These are phyloP conservation scores for Muscidifurax raptorellus DNA, from an alignment of 1,140 invertebrate species.

Conservation along the genomic window DNA sequence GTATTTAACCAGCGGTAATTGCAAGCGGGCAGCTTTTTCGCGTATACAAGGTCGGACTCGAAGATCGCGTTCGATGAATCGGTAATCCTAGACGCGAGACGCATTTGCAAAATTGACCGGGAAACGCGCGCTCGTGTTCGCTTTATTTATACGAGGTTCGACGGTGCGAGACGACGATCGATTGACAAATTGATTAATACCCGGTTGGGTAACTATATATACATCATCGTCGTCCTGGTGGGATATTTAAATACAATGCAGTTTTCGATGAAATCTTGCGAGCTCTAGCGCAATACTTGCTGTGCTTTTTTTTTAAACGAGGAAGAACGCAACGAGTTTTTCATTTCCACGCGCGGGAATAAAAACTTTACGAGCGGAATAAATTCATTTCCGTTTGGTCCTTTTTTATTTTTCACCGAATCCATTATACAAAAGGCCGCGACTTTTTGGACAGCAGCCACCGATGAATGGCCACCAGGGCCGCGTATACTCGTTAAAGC, in stretches of 20 bases:
- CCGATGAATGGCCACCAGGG: neutral
- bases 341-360: neutral
- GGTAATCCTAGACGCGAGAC: neutral
- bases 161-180: no score
- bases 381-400: neutral
- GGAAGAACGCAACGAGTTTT: neutral
- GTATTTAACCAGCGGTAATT: conserved; percentile 28
- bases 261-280: neutral
- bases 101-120: neutral
- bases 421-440: neutral
- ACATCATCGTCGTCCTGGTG: neutral
- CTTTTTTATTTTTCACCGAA: neutral
- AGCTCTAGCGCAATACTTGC: neutral
- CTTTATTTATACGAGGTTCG: neutral
- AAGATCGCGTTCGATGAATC: neutral
- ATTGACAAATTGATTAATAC: conserved; percentile 26
- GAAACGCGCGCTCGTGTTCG: no score
- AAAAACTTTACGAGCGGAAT: neutral
- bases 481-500: neutral
- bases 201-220: neutral
- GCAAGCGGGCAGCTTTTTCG: neutral
- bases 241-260: conserved; percentile 28
- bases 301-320: neutral
- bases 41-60: neutral
- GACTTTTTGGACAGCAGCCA: no score